Evolutionary conservation across 2,888 invertebrate genomes (phyloP).

Genomic region (Callimorpha dominula): DNA sequence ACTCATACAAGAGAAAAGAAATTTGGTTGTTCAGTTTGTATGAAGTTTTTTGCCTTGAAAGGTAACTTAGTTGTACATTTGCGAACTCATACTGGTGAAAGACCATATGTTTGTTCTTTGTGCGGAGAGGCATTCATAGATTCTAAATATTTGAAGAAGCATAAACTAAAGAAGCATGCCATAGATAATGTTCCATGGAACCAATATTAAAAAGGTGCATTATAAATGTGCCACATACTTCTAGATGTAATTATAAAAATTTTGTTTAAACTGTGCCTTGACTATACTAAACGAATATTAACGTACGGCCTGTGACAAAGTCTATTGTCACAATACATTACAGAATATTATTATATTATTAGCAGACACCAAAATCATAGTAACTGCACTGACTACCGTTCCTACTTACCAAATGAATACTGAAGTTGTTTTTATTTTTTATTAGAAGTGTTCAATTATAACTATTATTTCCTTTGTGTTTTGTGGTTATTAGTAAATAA

Average conservation of each 20-base stretch:
- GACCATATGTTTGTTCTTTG: slow-evolving; percentile 79
- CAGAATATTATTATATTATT: too few species aligned
- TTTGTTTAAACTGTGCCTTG: background rate
- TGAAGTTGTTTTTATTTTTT: too few species aligned
- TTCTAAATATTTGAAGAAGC: slow-evolving; percentile 84
- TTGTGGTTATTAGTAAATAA: too few species aligned
- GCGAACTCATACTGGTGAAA: slow-evolving; percentile 83
- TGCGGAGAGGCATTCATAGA: slow-evolving; percentile 84
- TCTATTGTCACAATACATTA: too few species aligned
- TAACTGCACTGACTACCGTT: too few species aligned
- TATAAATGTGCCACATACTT: slow-evolving; percentile 20
- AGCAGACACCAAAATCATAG: too few species aligned
- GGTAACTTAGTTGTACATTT: slow-evolving; percentile 84
- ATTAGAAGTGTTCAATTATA: too few species aligned
- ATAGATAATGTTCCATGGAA: slow-evolving; percentile 80
- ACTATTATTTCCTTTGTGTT: too few species aligned
- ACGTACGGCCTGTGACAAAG: too few species aligned
- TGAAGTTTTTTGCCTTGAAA: slow-evolving; percentile 85
- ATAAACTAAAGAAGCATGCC: slow-evolving; percentile 80
- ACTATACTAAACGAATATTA: too few species aligned
- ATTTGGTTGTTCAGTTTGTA: slow-evolving; percentile 84
- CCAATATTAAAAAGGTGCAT: slow-evolving; percentile 60
- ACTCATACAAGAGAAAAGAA: slow-evolving; percentile 84
- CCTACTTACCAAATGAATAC: too few species aligned
- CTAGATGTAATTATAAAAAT: background rate